Percentiles rank a stretch among this genome's conserved stretches.
These are phyloP conservation scores for Sminthopsis crassicaudata DNA, from an alignment of 2,113 vertebrate genomes.

Conservation along the genomic window DNA sequence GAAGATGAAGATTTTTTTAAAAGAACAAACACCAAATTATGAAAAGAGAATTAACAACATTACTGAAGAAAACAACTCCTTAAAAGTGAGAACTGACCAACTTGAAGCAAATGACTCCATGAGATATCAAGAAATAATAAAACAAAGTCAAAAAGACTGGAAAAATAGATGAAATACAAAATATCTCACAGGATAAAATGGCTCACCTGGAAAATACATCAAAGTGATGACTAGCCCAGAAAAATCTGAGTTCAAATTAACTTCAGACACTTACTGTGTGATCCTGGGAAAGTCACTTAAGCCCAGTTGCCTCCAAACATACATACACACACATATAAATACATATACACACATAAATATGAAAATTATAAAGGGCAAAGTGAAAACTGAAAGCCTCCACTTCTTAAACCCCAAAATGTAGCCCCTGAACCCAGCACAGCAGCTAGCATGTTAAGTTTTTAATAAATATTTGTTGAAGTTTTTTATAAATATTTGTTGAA, in stretches of 20 bases:
- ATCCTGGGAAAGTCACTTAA: too few species aligned
- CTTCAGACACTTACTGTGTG: too few species aligned
- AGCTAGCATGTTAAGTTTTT: neutral
- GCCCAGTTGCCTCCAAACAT: too few species aligned
- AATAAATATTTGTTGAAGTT: neutral
- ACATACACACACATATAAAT: too few species aligned
- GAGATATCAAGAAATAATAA: neutral
- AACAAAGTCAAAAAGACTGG: neutral
- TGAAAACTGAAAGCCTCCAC: neutral
- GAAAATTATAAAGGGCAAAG: neutral
- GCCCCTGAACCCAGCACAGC: neutral
- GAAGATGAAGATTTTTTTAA: neutral
- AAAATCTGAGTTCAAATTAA: too few species aligned
- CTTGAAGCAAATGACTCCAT: neutral
- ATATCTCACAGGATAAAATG: neutral
- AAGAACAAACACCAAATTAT: neutral
- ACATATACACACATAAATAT: too few species aligned
- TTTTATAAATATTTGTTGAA: neutral
- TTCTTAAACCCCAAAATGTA: neutral
- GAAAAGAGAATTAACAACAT: neutral
- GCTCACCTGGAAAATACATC: neutral
- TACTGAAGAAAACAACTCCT: neutral
- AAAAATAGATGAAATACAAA: neutral
- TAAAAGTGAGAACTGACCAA: neutral
- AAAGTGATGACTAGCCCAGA: neutral